phyloP scores from a whole-genome alignment of 64 coral and sea anemone species.

The Astreopora myriophthalma region DNA sequence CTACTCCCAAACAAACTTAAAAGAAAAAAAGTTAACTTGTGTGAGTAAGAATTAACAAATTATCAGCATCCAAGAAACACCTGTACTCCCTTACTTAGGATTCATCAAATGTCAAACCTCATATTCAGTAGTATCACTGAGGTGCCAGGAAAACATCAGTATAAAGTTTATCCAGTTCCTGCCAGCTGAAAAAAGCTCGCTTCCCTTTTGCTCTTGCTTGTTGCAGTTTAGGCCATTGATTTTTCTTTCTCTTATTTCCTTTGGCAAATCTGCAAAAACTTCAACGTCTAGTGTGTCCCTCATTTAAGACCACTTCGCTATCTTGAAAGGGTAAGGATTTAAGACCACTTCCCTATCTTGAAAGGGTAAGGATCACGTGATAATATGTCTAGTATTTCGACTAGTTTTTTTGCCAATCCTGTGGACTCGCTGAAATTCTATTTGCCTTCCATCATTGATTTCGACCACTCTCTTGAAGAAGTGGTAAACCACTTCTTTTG shows the following conservation, averaged over 20 bases:
- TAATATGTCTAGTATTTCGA: neutral
- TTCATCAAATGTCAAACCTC: too few species aligned
- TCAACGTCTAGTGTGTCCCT: neutral
- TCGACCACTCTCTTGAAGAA: neutral
- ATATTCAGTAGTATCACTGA: too few species aligned
- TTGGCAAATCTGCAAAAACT: neutral
- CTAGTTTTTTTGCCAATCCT: neutral
- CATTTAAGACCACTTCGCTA: neutral
- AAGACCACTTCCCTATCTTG: neutral
- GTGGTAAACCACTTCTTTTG: neutral
- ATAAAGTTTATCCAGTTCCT: neutral
- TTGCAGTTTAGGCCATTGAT: neutral
- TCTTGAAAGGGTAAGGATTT: too few species aligned
- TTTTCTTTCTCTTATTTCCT: too few species aligned
- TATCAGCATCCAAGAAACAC: too few species aligned
- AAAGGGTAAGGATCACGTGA: neutral
- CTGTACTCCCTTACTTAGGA: too few species aligned
- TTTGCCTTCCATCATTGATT: neutral
- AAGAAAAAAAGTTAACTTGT: too few species aligned
- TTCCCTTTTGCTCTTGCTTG: neutral
- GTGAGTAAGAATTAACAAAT: too few species aligned
- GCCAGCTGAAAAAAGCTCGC: neutral
- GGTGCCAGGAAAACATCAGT: neutral
- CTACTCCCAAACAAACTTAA: too few species aligned
- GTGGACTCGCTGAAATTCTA: neutral